These are phyloP conservation scores for Lingula anatina DNA, from an alignment of 2,888 invertebrate genomes.

Conservation along the genomic window DNA sequence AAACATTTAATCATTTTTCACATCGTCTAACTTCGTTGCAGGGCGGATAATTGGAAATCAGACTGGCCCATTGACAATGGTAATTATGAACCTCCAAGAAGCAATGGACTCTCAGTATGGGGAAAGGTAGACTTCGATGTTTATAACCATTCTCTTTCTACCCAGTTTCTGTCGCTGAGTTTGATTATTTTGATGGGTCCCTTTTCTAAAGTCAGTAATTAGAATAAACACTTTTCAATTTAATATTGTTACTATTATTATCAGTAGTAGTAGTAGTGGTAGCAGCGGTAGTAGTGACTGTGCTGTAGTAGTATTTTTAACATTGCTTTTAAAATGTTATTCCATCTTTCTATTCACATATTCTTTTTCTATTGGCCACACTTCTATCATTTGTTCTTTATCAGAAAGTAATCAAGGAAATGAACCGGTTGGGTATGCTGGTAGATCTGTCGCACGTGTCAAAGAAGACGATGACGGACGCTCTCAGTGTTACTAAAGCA, in stretches of 20 bases:
- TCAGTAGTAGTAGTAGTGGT: no score
- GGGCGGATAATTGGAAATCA: slow-evolving; percentile 65
- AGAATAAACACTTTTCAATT: no score
- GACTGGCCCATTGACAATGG: slow-evolving; percentile 61
- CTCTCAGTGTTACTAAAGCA: slow-evolving; percentile 73
- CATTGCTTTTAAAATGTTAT: no score
- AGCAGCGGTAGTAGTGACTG: no score
- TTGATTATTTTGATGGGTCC: background rate
- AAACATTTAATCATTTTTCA: no score
- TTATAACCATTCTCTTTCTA: background rate
- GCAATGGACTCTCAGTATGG: slow-evolving; percentile 69
- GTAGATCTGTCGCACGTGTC: slow-evolving; percentile 71
- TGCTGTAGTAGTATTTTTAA: no score
- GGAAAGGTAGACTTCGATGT: slow-evolving; percentile 64
- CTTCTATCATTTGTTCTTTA: no score
- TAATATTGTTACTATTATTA: no score
- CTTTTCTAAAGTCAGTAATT: no score
- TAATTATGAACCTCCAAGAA: slow-evolving; percentile 55
- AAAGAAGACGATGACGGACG: slow-evolving; percentile 72
- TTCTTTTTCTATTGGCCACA: no score
- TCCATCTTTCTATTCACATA: no score
- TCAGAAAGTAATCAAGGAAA: slow-evolving; percentile 74
- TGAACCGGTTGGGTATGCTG: slow-evolving; percentile 85
- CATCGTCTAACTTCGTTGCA: slow-evolving; percentile 54
- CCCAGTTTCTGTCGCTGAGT: background rate